These are phyloP conservation scores for Tetheella fluctuosa DNA, from an alignment of 2,888 invertebrate species.

Conservation along the genomic window DNA sequence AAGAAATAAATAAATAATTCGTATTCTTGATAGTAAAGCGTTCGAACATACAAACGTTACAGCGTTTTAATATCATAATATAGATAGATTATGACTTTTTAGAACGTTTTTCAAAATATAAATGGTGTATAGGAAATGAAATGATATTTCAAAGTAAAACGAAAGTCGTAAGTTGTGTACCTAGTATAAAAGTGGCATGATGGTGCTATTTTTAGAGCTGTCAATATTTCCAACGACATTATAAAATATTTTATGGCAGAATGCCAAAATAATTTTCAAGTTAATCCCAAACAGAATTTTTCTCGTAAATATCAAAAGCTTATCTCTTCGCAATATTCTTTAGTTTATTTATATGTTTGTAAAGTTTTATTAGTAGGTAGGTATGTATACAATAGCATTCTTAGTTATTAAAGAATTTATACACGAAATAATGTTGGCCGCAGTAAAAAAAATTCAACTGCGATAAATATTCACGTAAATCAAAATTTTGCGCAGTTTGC, in stretches of 20 bases:
- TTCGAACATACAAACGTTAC: too few species aligned
- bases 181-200: neutral
- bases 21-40: too few species aligned
- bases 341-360: neutral
- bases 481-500: neutral
- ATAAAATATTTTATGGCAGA: neutral
- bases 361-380: neutral
- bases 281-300: neutral
- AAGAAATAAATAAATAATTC: too few species aligned
- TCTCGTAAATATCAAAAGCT: conserved; percentile 4
- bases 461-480: neutral
- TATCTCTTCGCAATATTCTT: neutral
- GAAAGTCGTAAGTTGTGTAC: conserved; percentile 11
- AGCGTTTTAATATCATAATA: too few species aligned
- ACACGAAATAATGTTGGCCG: neutral
- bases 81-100: too few species aligned
- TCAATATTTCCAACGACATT: neutral
- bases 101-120: too few species aligned
- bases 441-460: neutral
- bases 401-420: neutral
- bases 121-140: too few species aligned
- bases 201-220: neutral
- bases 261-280: conserved; percentile 1
- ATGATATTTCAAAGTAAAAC: neutral
- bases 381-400: neutral